Conservation (phyloP, 2,888 invertebrate species). For the Plagodis dolabraria region DNA sequence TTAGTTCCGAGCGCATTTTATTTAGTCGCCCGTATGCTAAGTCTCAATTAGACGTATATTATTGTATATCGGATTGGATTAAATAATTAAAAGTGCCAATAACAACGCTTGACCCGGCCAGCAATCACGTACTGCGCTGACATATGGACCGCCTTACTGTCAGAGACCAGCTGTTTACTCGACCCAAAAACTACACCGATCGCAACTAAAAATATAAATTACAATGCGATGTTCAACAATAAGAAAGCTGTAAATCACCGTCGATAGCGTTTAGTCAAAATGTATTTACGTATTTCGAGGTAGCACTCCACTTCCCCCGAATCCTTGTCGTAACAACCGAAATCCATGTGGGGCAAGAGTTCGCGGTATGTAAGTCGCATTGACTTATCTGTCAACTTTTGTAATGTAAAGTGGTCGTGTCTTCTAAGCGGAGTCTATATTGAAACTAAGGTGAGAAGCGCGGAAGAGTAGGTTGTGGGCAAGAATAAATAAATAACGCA, state of each 20-base stretch:
- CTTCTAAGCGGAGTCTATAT: conserved; percentile 74
- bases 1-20: conserved; percentile 71
- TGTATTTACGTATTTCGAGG: conserved; percentile 88
- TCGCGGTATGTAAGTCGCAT: conserved; percentile 61
- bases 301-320: conserved; percentile 89
- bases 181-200: conserved; percentile 80
- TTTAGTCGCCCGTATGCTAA: conserved; percentile 39
- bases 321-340: conserved; percentile 87
- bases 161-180: conserved; percentile 77
- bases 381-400: conserved; percentile 55
- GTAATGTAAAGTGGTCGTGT: conserved; percentile 63
- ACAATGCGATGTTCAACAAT: conserved; percentile 78
- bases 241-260: conserved; percentile 68
- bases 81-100: conserved; percentile 56
- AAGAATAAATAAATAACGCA: conserved; percentile 81
- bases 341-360: conserved; percentile 80
- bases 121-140: conserved; percentile 74
- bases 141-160: conserved; percentile 73
- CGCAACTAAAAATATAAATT: conserved; percentile 84
- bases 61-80: conserved; percentile 39
- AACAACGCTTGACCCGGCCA: conserved; percentile 65
- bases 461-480: conserved; percentile 65
- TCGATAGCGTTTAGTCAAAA: conserved; percentile 70
- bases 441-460: conserved; percentile 70
- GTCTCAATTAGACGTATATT: conserved; percentile 37